Conservation (phyloP, 2,113 vertebrate genomes). For the Microtus ochrogaster region DNA sequence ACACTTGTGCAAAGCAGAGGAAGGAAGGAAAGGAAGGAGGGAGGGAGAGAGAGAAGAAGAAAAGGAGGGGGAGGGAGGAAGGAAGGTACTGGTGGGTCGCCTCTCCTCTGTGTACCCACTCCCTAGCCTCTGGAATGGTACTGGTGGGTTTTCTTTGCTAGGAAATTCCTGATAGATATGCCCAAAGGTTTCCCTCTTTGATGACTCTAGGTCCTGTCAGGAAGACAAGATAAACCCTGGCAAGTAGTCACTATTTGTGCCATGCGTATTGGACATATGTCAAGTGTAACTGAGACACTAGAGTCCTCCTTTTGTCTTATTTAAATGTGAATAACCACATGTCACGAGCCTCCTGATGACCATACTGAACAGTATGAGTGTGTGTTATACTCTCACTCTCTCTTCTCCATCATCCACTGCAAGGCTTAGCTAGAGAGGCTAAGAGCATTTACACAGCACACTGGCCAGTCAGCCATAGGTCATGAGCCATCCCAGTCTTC, state of each 20-base stretch:
- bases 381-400: not conserved
- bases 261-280: not conserved
- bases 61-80: not conserved
- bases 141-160: not conserved
- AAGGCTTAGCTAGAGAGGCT: not conserved
- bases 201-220: not conserved
- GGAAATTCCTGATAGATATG: not conserved
- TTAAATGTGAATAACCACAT: not conserved
- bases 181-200: not conserved
- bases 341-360: not conserved
- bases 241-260: not conserved
- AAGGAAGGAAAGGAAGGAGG: not conserved
- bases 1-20: not conserved
- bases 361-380: not conserved
- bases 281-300: not conserved
- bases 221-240: not conserved
- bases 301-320: not conserved
- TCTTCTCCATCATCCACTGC: rapidly evolving
- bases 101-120: not conserved
- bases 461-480: not conserved
- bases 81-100: not conserved
- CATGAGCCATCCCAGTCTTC: not conserved
- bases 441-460: not conserved
- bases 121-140: not conserved
- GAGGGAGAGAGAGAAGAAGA: no score